Conservation (phyloP, 2,113 vertebrate genomes). For the Falco punctatus region DNA sequence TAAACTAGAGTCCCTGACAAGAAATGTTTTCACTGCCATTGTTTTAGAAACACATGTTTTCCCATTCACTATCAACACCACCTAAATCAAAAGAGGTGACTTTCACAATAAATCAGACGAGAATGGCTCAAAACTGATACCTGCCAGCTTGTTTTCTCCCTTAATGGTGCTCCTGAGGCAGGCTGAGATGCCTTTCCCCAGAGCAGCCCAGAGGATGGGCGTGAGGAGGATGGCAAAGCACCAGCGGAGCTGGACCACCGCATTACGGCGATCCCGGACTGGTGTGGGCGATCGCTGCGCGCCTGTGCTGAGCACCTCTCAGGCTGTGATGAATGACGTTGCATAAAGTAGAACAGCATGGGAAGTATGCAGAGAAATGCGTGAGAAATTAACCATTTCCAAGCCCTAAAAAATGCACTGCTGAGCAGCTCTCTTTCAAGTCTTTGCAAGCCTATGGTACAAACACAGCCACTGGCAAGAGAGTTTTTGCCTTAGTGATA, state of each 20-base stretch:
- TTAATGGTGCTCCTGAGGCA: constrained; percentile 50
- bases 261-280: background rate
- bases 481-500: background rate
- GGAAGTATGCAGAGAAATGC: background rate
- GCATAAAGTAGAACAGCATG: background rate
- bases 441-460: accelerated
- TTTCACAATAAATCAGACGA: constrained; percentile 72
- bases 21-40: constrained; percentile 69
- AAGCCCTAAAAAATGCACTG: background rate
- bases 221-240: constrained; percentile 30
- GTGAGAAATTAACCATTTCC: constrained; percentile 23
- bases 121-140: constrained; percentile 60
- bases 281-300: background rate
- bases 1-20: constrained; percentile 40
- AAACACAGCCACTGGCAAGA: background rate
- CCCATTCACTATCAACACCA: constrained; percentile 48
- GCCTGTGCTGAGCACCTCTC: background rate
- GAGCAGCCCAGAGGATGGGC: background rate
- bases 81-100: constrained; percentile 71
- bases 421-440: background rate
- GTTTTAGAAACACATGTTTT: constrained; percentile 66
- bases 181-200: constrained; percentile 20
- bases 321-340: background rate
- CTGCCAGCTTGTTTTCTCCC: constrained; percentile 58
- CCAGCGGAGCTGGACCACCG: background rate